phyloP scores from a whole-genome alignment of 2,888 invertebrate genomes.

The Pachydiplax longipennis region DNA sequence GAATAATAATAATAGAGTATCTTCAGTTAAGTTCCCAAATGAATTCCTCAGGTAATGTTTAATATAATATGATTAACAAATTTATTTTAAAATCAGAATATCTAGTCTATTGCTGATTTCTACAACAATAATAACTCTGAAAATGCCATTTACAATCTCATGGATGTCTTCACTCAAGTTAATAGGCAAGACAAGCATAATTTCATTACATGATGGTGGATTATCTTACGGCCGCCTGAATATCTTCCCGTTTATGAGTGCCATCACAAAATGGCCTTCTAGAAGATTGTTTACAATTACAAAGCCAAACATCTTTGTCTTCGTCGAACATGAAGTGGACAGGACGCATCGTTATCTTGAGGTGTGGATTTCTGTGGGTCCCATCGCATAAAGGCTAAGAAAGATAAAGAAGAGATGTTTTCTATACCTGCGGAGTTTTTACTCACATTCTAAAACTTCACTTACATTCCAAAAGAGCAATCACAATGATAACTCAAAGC shows the following conservation, averaged over 20 bases:
- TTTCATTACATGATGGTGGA: conserved; percentile 48
- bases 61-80: no score
- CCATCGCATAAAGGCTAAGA: conserved; percentile 92
- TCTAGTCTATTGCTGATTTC: no score
- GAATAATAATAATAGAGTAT: no score
- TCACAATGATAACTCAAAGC: no score
- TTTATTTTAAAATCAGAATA: no score
- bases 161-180: background rate
- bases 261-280: conserved; percentile 98
- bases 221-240: conserved; percentile 67
- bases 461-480: no score
- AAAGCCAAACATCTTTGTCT: conserved; percentile 94
- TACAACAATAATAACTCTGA: no score
- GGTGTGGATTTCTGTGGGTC: conserved; percentile 78
- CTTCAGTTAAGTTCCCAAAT: no score
- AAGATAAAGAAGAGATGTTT: conserved; percentile 40
- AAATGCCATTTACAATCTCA: background rate
- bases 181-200: background rate
- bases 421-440: no score
- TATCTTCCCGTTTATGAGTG: conserved; percentile 78
- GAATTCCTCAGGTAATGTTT: no score
- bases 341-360: conserved; percentile 81
- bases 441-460: no score
- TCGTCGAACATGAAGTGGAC: conserved; percentile 83
- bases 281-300: conserved; percentile 95